phyloP scores from a whole-genome alignment of 2,888 invertebrate species.

The Epinotia brunnichana region DNA sequence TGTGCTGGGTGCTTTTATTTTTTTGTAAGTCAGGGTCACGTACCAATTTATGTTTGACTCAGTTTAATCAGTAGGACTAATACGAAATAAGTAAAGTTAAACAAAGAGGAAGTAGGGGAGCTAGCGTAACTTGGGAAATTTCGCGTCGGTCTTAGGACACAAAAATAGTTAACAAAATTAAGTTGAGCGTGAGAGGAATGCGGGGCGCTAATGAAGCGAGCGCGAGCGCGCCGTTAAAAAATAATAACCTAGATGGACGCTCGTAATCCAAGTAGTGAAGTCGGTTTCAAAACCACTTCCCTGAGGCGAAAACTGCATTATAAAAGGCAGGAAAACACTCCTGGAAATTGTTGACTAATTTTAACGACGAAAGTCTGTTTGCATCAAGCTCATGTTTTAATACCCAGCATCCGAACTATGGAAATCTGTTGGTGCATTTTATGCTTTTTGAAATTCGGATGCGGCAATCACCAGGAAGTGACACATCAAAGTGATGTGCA shows the following conservation, averaged over 20 bases:
- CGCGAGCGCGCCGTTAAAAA: constrained; percentile 49
- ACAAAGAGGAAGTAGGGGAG: constrained; percentile 53
- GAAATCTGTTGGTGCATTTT: constrained; percentile 63
- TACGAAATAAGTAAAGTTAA: constrained; percentile 54
- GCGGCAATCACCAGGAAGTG: constrained; percentile 55
- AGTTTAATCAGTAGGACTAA: constrained; percentile 35
- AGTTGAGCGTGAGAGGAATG: constrained; percentile 64
- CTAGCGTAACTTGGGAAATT: constrained; percentile 58
- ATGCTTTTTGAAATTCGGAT: constrained; percentile 63
- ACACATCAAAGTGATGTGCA: constrained; percentile 66
- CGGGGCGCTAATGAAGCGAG: constrained; percentile 67
- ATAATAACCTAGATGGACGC: constrained; percentile 49
- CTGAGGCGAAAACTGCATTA: constrained; percentile 14
- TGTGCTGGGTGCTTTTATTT: constrained; percentile 1
- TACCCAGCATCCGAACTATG: constrained; percentile 52
- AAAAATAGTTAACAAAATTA: constrained; percentile 78
- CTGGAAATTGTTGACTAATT: constrained; percentile 12
- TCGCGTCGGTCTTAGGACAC: constrained; percentile 64
- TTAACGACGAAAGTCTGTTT: neutral
- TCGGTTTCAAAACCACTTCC: constrained; percentile 34
- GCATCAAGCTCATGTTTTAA: constrained; percentile 30
- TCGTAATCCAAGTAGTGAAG: constrained; percentile 46
- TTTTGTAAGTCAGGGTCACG: neutral
- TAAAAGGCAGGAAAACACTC: neutral
- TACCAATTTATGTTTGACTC: constrained; percentile 15